These are phyloP conservation scores for Apteryx mantelli DNA, from an alignment of 2,113 vertebrate genomes.

Conservation along the genomic window DNA sequence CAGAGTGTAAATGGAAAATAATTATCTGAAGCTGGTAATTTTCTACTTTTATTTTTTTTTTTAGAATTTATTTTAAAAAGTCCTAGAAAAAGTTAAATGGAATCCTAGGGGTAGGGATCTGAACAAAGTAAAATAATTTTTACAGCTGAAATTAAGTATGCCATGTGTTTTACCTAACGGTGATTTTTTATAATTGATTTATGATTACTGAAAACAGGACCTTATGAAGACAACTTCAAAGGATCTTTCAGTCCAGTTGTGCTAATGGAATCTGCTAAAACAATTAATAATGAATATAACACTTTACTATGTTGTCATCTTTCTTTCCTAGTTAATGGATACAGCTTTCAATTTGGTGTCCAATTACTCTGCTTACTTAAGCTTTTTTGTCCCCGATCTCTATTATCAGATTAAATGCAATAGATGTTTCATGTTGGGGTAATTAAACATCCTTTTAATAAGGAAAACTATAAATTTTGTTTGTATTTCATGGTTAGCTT, in stretches of 20 bases:
- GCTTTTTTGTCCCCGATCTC: slow-evolving; percentile 37
- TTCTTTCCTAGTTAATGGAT: slow-evolving; percentile 57
- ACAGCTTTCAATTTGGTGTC: slow-evolving; percentile 44
- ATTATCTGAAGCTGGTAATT: background rate
- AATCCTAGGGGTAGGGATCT: background rate
- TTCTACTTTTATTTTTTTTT: background rate
- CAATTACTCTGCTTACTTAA: slow-evolving; percentile 62
- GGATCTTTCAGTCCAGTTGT: slow-evolving; percentile 50
- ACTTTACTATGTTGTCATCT: slow-evolving; percentile 50
- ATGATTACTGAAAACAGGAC: slow-evolving; percentile 36
- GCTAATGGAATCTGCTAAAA: slow-evolving; percentile 59
- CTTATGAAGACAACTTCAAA: slow-evolving; percentile 50
- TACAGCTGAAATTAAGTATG: background rate
- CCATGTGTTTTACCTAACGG: background rate
- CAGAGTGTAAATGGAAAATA: background rate
- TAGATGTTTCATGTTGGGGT: slow-evolving; percentile 28
- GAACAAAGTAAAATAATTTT: slow-evolving; percentile 24
- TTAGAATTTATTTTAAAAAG: background rate
- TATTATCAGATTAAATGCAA: slow-evolving; percentile 40
- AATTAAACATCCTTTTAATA: slow-evolving; percentile 53
- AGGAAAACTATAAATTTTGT: slow-evolving; percentile 20
- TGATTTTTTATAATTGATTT: slow-evolving; percentile 43
- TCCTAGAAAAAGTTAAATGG: background rate
- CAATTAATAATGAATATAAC: slow-evolving; percentile 64
- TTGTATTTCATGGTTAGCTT: slow-evolving; percentile 33